Base-by-base conservation (phyloP, 2,113 vertebrate genomes). In the Aphelocoma coerulescens region DNA sequence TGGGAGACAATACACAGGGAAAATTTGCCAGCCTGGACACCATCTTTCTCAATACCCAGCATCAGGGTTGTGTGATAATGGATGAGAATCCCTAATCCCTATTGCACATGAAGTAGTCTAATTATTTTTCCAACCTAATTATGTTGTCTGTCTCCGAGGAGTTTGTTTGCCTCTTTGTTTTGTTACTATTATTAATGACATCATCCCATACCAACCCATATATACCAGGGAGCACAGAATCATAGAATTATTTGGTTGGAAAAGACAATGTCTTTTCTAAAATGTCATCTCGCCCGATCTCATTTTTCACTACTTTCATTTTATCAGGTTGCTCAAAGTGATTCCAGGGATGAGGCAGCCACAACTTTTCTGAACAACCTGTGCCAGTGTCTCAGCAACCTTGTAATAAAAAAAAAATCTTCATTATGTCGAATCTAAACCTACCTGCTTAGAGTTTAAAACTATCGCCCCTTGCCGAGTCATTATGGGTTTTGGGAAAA, bases 391-490 rank as follows among this genome's bases (percentile, higher is more conserved):
- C n/a, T 63, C 13, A 49, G 5, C 27, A 54, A 11, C 6, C 2
- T 26, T 4, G 7, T 11, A 6, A 27, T 19, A 48, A 78, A 66
- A 28, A 39, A 39, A 13, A 5, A 18, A 46, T 11, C 21, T 35
- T 66, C 33, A 44, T 52, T 66, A 16, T 44, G 15, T 44, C 12
- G 27, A 37, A 11, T 23, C 7, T 28, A 58, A 44, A 58, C 5
- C 19, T 24, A 35, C 4, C 2, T 22, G 10, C 32, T 49, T 65
- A 35, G 26, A 37, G 9, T 11, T 72, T 41, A n/a, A 67, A 81
- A 39, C 7, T 3, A 4, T 37, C 44, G 2, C 1, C 10, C 6
- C 12, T 77, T 54, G 5, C 30, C 11, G 2, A 6, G 5, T 30
- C 22, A 23, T 28, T 51, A 32, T 23, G 32, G 5, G 5, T 5